Conservation (phyloP, 1,140 invertebrate genomes). For the Copidosoma floridanum region DNA sequence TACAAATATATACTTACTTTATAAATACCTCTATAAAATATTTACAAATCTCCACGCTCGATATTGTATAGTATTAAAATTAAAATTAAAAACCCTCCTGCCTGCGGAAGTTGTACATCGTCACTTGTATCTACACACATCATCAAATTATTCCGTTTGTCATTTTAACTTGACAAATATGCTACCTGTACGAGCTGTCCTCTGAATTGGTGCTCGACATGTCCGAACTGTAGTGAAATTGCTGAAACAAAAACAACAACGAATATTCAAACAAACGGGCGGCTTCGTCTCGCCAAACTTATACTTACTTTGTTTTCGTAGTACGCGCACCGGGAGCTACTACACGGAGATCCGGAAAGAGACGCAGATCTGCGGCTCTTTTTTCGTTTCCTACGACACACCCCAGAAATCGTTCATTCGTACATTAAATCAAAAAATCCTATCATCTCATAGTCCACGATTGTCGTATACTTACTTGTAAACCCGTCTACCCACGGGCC, state of each 20-base stretch:
- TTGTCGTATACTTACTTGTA: constrained; percentile 28
- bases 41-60: neutral
- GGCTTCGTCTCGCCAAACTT: too few species aligned
- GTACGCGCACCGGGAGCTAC: constrained; percentile 11
- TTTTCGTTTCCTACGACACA: constrained; percentile 30
- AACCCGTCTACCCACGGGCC: constrained; percentile 31
- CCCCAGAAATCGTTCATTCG: too few species aligned
- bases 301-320: constrained; percentile 6
- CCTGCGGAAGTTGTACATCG: too few species aligned
- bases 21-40: constrained; percentile 15
- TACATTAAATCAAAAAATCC: too few species aligned
- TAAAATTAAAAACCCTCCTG: too few species aligned
- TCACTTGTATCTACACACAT: too few species aligned
- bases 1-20: neutral
- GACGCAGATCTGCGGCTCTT: constrained; percentile 28
- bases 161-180: neutral
- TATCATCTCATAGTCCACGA: too few species aligned
- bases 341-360: constrained; percentile 22
- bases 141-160: too few species aligned
- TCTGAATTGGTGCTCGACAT: constrained; percentile 26
- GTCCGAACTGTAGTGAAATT: constrained; percentile 32
- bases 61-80: too few species aligned
- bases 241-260: constrained; percentile 15
- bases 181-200: constrained; percentile 12
- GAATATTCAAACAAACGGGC: neutral